Conservation (phyloP, 2,888 invertebrate genomes). For the Allophyes oxyacanthae region DNA sequence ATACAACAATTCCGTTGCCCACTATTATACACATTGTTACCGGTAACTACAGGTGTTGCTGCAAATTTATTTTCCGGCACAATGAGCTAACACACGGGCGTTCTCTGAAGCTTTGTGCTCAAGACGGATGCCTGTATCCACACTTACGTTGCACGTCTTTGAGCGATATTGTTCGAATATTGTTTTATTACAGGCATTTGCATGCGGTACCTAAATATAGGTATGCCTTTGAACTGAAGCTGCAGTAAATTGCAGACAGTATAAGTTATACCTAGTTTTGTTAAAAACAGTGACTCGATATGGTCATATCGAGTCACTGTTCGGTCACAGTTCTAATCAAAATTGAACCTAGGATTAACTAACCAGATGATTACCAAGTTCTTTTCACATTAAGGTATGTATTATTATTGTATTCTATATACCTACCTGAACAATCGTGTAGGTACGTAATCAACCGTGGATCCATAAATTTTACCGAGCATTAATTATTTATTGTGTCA, state of each 20-base stretch:
- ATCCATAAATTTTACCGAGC: too few relatives aligned
- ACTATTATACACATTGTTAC: conserved; percentile 25
- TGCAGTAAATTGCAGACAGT: conserved; percentile 5
- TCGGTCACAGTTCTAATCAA: too few relatives aligned
- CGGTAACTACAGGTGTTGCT: conserved; percentile 38
- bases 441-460: too few relatives aligned
- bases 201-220: conserved; percentile 24
- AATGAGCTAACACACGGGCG: conserved; percentile 46
- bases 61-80: conserved; percentile 52
- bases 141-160: conserved; percentile 39
- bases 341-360: too few relatives aligned
- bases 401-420: too few relatives aligned
- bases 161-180: conserved; percentile 46
- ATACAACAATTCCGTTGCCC: conserved; percentile 5
- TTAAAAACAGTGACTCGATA: too few relatives aligned
- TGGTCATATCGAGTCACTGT: too few relatives aligned
- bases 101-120: conserved; percentile 53
- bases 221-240: conserved; percentile 23
- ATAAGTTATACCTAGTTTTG: not conserved
- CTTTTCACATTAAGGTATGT: too few relatives aligned
- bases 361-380: too few relatives aligned
- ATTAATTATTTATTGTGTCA: too few relatives aligned
- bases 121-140: conserved; percentile 44
- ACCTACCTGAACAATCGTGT: too few relatives aligned
- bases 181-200: conserved; percentile 44